Conservation (phyloP, 2,888 invertebrate genomes). For the Dolichomitus sp. region DNA sequence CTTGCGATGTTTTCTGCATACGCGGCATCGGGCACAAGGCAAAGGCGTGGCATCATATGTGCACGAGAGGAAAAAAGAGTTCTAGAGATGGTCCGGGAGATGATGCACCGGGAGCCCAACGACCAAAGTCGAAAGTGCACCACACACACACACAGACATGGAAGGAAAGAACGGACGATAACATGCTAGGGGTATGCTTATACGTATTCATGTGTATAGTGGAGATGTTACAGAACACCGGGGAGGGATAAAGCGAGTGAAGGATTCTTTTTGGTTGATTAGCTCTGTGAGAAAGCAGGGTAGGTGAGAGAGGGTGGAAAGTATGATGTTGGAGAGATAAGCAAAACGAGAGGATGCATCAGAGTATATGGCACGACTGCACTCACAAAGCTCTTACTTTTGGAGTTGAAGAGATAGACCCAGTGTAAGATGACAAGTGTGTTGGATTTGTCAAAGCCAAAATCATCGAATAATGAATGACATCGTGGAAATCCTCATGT, state of each 20-base stretch:
- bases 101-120: slow-evolving; percentile 60
- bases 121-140: slow-evolving; percentile 71
- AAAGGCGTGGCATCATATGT: slow-evolving; percentile 71
- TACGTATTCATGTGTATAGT: slow-evolving; percentile 8
- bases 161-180: slow-evolving; percentile 37
- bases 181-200: slow-evolving; percentile 17
- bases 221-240: slow-evolving; percentile 38
- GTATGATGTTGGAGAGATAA: slow-evolving; percentile 55
- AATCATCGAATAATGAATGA: slow-evolving; percentile 10
- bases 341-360: slow-evolving; percentile 73
- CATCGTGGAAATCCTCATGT: not conserved
- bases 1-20: slow-evolving; percentile 81
- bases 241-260: slow-evolving; percentile 62
- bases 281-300: slow-evolving; percentile 70
- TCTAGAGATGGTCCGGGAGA: slow-evolving; percentile 44
- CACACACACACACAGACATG: slow-evolving; percentile 42
- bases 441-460: not conserved
- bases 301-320: slow-evolving; percentile 8
- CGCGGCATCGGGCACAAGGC: slow-evolving; percentile 71
- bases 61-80: slow-evolving; percentile 41
- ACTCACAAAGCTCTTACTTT: slow-evolving; percentile 43
- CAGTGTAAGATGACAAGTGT: not conserved
- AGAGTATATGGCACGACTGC: slow-evolving; percentile 68
- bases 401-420: slow-evolving; percentile 20
- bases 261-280: slow-evolving; percentile 80